A percentile compares a stretch with the other conserved stretches of the same genome.
phyloP scores from a whole-genome alignment of 2,888 invertebrate species.

The Drosophila subquinaria region DNA sequence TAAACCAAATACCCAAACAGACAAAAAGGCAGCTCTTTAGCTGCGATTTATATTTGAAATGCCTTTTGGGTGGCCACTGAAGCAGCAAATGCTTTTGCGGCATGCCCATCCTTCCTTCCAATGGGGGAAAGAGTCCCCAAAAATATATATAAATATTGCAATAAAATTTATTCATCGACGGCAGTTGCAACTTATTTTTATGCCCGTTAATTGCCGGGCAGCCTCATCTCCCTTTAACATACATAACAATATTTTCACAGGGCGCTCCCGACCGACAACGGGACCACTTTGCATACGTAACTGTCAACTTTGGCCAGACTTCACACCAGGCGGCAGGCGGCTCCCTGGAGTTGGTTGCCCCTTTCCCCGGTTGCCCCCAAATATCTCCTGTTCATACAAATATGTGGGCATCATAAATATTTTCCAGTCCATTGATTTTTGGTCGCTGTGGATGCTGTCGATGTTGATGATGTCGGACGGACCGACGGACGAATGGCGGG shows the following conservation, averaged over 20 bases:
- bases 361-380: not conserved
- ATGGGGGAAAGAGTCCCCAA: conserved; percentile 11
- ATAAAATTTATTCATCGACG: conserved; percentile 59
- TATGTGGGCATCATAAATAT: conserved; percentile 77
- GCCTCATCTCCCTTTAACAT: not conserved
- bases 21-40: conserved; percentile 55
- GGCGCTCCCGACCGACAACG: conserved; percentile 1
- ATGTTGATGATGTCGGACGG: conserved; percentile 69
- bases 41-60: conserved; percentile 66
- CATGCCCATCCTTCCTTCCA: conserved; percentile 17
- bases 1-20: conserved; percentile 59
- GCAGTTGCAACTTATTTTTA: conserved; percentile 72
- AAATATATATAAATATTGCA: conserved; percentile 48
- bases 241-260: not conserved
- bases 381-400: conserved; percentile 9
- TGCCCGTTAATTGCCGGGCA: conserved; percentile 66
- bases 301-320: conserved; percentile 76
- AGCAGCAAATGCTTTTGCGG: conserved; percentile 73
- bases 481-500: conserved; percentile 7
- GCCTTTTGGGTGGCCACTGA: conserved; percentile 68
- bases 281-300: conserved; percentile 66
- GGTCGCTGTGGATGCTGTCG: conserved; percentile 69
- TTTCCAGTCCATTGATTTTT: conserved; percentile 79
- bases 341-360: conserved; percentile 21
- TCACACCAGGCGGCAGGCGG: conserved; percentile 56